A percentile compares a stretch with the other conserved stretches of the same genome.
phyloP scores from a whole-genome alignment of 2,888 invertebrate genomes.

The Drosophila incognita region DNA sequence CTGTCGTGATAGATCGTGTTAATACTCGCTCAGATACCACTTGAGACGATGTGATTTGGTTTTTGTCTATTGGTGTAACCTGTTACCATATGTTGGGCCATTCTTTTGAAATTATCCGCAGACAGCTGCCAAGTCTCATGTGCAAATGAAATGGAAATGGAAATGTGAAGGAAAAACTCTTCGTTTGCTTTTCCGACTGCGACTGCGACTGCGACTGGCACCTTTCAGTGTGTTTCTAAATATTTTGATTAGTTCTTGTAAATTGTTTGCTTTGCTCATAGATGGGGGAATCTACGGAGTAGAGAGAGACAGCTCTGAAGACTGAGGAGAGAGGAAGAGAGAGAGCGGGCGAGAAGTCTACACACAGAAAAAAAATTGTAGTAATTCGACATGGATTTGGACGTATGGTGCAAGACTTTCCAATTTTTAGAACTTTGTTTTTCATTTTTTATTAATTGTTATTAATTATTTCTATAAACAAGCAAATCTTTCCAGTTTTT shows the following conservation, averaged over 20 bases:
- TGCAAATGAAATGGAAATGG: slow-evolving; percentile 51
- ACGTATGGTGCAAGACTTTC: rapidly evolving
- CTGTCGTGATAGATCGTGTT: not conserved
- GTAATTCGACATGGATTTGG: not conserved
- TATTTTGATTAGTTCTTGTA: slow-evolving; percentile 78
- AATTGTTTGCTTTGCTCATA: slow-evolving; percentile 59
- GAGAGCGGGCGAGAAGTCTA: not conserved
- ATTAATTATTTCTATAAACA: not conserved
- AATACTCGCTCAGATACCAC: not conserved
- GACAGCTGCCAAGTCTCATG: slow-evolving; percentile 77
- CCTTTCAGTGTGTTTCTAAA: slow-evolving; percentile 68
- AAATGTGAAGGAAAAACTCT: slow-evolving; percentile 42
- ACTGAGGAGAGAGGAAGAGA: not conserved
- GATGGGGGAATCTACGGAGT: not conserved
- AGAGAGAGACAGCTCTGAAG: not conserved
- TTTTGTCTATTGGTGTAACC: slow-evolving; percentile 48
- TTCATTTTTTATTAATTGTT: not conserved
- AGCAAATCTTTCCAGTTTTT: not conserved
- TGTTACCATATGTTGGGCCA: slow-evolving; percentile 52
- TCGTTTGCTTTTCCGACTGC: slow-evolving; percentile 18
- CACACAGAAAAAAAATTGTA: not conserved
- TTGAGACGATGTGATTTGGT: not conserved
- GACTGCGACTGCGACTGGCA: slow-evolving; percentile 46
- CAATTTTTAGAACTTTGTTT: not conserved
- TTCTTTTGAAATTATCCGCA: slow-evolving; percentile 39